A percentile compares a stretch with the other conserved stretches of the same genome.
Conservation (phyloP, 2,113 vertebrate genomes). For the Rhagologus leucostigma region DNA sequence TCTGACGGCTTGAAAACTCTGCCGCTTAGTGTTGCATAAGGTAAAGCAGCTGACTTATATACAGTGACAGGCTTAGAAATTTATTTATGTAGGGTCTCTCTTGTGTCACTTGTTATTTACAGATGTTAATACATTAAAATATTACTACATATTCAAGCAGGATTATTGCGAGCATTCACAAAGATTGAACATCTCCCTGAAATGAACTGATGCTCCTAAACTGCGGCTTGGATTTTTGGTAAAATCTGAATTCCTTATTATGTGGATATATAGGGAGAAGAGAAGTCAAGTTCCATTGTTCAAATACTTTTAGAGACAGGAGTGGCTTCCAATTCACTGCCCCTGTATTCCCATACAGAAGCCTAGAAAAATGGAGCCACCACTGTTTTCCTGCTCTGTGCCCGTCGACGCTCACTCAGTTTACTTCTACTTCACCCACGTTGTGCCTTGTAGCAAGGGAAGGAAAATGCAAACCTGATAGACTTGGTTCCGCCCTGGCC, state of each 20-base stretch:
- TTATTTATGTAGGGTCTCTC: background rate
- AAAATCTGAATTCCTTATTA: background rate
- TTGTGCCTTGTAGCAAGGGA: background rate
- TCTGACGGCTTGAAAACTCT: background rate
- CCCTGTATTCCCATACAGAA: background rate
- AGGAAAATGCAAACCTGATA: background rate
- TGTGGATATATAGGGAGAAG: background rate
- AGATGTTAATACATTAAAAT: background rate
- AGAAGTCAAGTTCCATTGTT: background rate
- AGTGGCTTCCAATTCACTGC: background rate
- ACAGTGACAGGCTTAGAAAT: background rate
- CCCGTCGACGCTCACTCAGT: background rate
- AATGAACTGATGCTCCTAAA: background rate
- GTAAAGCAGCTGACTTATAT: background rate
- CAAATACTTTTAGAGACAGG: background rate
- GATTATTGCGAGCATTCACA: background rate
- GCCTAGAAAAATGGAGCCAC: background rate
- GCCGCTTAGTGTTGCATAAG: background rate
- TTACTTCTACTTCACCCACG: background rate
- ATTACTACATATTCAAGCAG: background rate
- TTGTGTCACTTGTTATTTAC: background rate
- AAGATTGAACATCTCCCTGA: background rate
- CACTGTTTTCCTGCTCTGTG: background rate
- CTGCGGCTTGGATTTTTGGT: rapidly evolving
- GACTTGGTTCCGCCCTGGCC: background rate